These are phyloP conservation scores for Phyllostomus discolor DNA, from an alignment of 2,113 vertebrate species.

Conservation along the genomic window DNA sequence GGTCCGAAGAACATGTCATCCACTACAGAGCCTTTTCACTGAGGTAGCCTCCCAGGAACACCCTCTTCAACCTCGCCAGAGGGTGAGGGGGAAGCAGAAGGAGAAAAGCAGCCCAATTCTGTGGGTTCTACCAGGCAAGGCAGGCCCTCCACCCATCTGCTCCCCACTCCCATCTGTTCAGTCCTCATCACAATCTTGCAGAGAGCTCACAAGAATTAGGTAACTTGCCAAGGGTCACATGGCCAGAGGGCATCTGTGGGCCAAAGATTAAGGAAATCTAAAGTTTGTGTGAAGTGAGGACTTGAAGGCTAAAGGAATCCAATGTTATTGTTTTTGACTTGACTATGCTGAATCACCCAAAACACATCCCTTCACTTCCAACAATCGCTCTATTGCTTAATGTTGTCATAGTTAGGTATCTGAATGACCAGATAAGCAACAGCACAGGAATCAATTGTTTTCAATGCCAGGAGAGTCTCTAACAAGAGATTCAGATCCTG, in stretches of 20 bases:
- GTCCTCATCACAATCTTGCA: background rate
- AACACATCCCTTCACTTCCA: background rate
- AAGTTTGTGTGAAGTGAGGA: background rate
- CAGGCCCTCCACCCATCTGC: too few species aligned
- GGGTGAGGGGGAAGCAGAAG: too few species aligned
- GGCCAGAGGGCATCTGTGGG: background rate
- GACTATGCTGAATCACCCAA: too few species aligned
- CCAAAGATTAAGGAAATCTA: background rate
- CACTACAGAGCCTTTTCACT: background rate
- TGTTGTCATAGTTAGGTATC: background rate
- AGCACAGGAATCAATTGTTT: background rate
- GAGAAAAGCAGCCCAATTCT: too few species aligned
- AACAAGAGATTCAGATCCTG: background rate
- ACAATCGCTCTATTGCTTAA: background rate
- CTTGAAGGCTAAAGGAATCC: background rate
- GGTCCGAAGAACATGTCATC: background rate
- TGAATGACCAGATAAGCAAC: background rate
- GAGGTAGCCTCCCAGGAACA: background rate
- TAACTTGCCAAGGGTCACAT: background rate
- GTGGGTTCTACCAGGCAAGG: background rate
- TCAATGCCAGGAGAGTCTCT: background rate
- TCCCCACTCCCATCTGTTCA: background rate
- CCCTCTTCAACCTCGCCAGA: fast-evolving
- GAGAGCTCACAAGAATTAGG: background rate
- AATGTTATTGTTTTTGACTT: background rate